Base-by-base conservation (phyloP, 2,888 invertebrate species). In the Diabrotica balteata region DNA sequence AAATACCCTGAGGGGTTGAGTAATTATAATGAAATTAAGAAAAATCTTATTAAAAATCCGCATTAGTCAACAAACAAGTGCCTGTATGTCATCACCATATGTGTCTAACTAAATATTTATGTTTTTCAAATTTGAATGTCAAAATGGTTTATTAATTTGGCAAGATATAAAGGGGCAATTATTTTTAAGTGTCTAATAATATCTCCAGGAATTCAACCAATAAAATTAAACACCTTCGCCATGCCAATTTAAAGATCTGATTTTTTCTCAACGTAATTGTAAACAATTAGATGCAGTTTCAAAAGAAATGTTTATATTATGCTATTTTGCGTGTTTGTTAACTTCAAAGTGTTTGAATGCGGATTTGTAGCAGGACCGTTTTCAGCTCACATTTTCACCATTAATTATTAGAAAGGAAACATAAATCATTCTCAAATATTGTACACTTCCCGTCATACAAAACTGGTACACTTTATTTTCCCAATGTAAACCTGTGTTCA, bases 131-230 rank as follows among this genome's bases (percentile, higher is more conserved):
- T 47, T 53, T 54, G 46, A 62, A 62, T 61, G 61, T 46, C 61
- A 62, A 59, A 42, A 62, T 47, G 42, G 61, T 59, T 69, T 59
- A 66, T 63, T 62, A 61, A 57, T 60, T 66, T 66, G 69, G 66
- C 66, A 59, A 50, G 49, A 59, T 58, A 69, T 66, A 54, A 52
- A 50, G 58, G 49, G 42, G 55, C 46, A 63, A 69, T 69, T 66
- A 59, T 63, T 66, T 66, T 54, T 60, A 60, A 59, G 54, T 52
- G n/a, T 22, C 67, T 51, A 58, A 57, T 50, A 63, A 63, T 63
- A 63, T 51, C 43, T 11, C 7, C n/a, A 49, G 57, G 57, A 63
- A 63, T 63, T 63, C 10, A 11, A 11, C 11, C 44, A 53, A 53
- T 61, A 53, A 53, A 61, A 61, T 61, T 62, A 53, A 47, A 22